These are phyloP conservation scores for Parthenolecanium corni DNA, from an alignment of 2,888 invertebrate genomes.

Conservation along the genomic window DNA sequence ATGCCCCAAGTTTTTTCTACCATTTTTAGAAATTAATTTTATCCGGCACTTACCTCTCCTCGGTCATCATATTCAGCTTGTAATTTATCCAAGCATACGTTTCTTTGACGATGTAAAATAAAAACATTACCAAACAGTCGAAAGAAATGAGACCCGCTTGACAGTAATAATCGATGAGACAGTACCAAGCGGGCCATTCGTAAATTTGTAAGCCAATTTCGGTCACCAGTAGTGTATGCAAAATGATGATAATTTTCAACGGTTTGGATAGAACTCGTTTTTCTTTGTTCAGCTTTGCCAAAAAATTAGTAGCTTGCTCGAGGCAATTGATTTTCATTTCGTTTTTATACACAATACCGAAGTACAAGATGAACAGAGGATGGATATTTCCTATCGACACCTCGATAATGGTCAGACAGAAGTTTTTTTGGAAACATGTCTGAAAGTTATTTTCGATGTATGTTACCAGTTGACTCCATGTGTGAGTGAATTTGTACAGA, in stretches of 20 bases:
- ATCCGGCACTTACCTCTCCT: background rate
- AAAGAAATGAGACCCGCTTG: background rate
- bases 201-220: background rate
- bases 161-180: background rate
- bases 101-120: background rate
- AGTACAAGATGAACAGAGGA: background rate
- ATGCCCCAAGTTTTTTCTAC: too few relatives aligned
- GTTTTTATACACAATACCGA: background rate
- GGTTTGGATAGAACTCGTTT: background rate
- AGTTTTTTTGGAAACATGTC: conserved; percentile 20
- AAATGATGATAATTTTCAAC: background rate
- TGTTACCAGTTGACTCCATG: background rate
- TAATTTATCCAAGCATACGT: conserved; percentile 8
- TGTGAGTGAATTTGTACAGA: background rate
- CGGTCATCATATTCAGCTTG: conserved; percentile 1
- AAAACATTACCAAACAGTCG: conserved; percentile 5
- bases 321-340: background rate
- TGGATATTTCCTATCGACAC: conserved; percentile 4
- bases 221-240: background rate
- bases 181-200: background rate
- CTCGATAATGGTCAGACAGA: conserved; percentile 15
- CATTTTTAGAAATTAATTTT: too few relatives aligned
- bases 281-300: background rate
- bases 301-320: background rate
- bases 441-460: conserved; percentile 3